Evolutionary conservation across 1,140 invertebrate species (phyloP).

Genomic region (Drepana arcuata): DNA sequence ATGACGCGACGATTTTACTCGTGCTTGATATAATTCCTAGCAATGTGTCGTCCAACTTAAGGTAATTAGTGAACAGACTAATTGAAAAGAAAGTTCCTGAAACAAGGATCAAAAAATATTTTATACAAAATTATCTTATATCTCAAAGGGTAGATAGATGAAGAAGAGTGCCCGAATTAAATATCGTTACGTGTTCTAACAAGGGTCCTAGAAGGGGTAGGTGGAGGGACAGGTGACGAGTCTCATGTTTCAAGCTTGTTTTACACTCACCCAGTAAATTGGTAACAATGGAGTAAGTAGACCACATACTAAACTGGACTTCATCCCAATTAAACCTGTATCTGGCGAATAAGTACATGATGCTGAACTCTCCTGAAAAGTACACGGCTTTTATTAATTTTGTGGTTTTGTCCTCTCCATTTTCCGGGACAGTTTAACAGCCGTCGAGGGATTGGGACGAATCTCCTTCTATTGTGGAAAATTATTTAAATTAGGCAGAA

Average conservation of each 20-base stretch:
- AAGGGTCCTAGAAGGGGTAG: neutral
- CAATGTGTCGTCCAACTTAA: slow-evolving; percentile 84
- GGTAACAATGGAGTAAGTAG: slow-evolving; percentile 77
- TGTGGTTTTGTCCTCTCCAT: no score
- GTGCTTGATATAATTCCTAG: slow-evolving; percentile 83
- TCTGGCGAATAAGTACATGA: slow-evolving; percentile 84
- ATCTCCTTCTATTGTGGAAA: slow-evolving; percentile 10
- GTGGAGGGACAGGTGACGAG: no score
- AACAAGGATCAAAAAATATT: slow-evolving; percentile 17
- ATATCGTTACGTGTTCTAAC: neutral
- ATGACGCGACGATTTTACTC: slow-evolving; percentile 83
- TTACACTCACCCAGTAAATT: slow-evolving; percentile 47
- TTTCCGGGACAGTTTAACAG: neutral
- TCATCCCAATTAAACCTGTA: slow-evolving; percentile 89
- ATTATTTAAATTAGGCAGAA: slow-evolving; percentile 12
- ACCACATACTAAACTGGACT: slow-evolving; percentile 86
- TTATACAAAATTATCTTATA: neutral
- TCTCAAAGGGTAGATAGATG: neutral
- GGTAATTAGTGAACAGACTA: slow-evolving; percentile 82
- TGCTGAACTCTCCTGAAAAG: slow-evolving; percentile 81
- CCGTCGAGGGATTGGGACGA: neutral
- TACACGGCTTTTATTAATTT: neutral
- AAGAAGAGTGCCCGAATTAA: neutral
- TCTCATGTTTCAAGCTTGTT: neutral
- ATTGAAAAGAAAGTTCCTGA: slow-evolving; percentile 83